These are phyloP conservation scores for Euleptes europaea DNA, from an alignment of 2,113 vertebrate genomes.

Conservation along the genomic window DNA sequence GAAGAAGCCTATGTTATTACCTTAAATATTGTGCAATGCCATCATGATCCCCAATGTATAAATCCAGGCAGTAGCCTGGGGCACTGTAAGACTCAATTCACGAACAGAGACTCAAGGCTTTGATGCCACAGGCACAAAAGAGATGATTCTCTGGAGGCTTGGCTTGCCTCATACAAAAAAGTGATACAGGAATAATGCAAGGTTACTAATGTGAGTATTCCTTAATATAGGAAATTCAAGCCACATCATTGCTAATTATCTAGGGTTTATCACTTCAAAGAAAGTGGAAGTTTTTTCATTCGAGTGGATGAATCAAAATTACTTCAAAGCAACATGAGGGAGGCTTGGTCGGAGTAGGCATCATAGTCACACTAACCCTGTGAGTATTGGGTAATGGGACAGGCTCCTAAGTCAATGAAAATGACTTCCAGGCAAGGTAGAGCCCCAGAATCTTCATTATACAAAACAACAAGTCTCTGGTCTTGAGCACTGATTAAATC, in stretches of 20 bases:
- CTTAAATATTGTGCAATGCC: conserved; percentile 17
- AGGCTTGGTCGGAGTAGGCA: neutral
- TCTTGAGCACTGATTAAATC: no score
- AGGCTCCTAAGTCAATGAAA: neutral
- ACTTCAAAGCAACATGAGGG: neutral
- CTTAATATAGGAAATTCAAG: neutral
- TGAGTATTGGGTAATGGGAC: neutral
- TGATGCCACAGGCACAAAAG: conserved; percentile 34
- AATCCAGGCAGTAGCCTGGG: conserved; percentile 24
- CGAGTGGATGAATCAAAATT: neutral
- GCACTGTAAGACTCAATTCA: conserved; percentile 8
- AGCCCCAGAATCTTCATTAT: no score
- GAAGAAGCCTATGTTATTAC: conserved; percentile 1
- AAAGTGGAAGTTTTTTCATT: neutral
- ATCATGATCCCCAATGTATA: conserved; percentile 12
- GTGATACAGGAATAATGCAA: neutral
- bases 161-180: neutral
- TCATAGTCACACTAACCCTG: neutral
- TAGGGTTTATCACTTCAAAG: neutral
- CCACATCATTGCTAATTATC: neutral
- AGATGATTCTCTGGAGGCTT: neutral
- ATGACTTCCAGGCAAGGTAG: no score
- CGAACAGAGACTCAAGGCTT: neutral
- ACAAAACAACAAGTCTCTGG: no score
- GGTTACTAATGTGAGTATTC: neutral